A percentile compares a stretch with the other conserved stretches of the same genome.
Evolutionary conservation across 2,797 vertebrate species (phyloP).

Genomic region (Argya squamiceps): DNA sequence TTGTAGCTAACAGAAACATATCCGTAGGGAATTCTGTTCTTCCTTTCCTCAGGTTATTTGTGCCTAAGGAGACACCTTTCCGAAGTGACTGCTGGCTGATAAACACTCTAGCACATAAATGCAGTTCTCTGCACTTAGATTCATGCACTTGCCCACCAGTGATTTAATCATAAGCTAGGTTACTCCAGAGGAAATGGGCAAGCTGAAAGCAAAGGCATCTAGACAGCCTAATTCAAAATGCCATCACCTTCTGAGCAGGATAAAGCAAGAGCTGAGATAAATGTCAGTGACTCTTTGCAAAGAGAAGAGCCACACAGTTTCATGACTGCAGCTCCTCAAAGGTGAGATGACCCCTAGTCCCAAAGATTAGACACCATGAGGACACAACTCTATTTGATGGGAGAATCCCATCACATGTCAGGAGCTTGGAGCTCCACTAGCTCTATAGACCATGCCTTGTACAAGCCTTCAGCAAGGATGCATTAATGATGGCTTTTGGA

Average conservation of each 20-base stretch:
- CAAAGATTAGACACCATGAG: not conserved
- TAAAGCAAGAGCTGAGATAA: not conserved
- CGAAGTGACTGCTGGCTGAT: not conserved
- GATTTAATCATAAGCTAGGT: not conserved
- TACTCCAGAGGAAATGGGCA: not conserved
- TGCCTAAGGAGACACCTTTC: not conserved
- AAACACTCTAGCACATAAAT: not conserved
- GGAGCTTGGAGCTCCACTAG: not conserved
- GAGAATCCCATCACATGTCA: not conserved
- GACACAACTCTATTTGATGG: not conserved
- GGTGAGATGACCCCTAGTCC: not conserved
- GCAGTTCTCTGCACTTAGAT: not conserved
- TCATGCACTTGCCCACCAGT: accelerated
- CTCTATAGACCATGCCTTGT: not conserved
- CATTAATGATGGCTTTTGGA: not conserved
- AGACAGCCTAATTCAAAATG: not conserved
- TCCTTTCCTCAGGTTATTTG: not conserved
- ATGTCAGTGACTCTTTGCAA: not conserved
- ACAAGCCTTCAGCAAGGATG: accelerated
- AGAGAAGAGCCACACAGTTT: not conserved
- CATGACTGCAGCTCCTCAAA: not conserved
- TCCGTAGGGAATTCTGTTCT: not conserved
- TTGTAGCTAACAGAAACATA: accelerated
- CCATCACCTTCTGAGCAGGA: not conserved
- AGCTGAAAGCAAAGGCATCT: conserved; percentile 12